phyloP scores from a whole-genome alignment of 2,888 invertebrate genomes.

The Tachina grossa region DNA sequence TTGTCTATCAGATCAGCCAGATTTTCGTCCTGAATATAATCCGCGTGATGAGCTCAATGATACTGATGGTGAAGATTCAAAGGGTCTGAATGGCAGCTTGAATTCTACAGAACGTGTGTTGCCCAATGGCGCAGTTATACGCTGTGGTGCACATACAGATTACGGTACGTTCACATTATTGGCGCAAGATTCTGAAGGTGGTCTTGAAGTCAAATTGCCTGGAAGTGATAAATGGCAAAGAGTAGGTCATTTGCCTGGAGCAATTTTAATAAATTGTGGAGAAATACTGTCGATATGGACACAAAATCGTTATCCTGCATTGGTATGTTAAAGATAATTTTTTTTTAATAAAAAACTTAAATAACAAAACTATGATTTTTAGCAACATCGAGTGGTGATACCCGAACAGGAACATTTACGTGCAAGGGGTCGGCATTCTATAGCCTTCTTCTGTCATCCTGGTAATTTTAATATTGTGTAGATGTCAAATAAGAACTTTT shows the following conservation, averaged over 20 bases:
- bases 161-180: slow-evolving; percentile 90
- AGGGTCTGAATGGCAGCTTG: slow-evolving; percentile 63
- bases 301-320: slow-evolving; percentile 87
- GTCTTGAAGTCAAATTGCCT: slow-evolving; percentile 86
- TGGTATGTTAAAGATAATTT: slow-evolving; percentile 82
- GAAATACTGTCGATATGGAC: slow-evolving; percentile 91
- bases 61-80: slow-evolving; percentile 72
- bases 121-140: slow-evolving; percentile 83
- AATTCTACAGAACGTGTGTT: slow-evolving; percentile 79
- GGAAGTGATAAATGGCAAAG: slow-evolving; percentile 88
- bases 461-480: slow-evolving; percentile 81
- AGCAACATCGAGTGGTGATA: slow-evolving; percentile 89
- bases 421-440: slow-evolving; percentile 88
- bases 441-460: slow-evolving; percentile 91
- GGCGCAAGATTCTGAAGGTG: slow-evolving; percentile 89
- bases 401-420: slow-evolving; percentile 86
- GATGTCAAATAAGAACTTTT: background rate
- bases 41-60: slow-evolving; percentile 78
- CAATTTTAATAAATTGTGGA: slow-evolving; percentile 89
- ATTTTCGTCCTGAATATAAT: slow-evolving; percentile 81
- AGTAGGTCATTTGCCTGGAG: slow-evolving; percentile 89
- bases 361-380: slow-evolving; percentile 68
- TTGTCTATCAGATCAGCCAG: slow-evolving; percentile 81
- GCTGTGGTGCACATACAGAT: slow-evolving; percentile 89
- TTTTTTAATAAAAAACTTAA: background rate